Conservation (phyloP, 2,113 vertebrate genomes). For the Riparia riparia region DNA sequence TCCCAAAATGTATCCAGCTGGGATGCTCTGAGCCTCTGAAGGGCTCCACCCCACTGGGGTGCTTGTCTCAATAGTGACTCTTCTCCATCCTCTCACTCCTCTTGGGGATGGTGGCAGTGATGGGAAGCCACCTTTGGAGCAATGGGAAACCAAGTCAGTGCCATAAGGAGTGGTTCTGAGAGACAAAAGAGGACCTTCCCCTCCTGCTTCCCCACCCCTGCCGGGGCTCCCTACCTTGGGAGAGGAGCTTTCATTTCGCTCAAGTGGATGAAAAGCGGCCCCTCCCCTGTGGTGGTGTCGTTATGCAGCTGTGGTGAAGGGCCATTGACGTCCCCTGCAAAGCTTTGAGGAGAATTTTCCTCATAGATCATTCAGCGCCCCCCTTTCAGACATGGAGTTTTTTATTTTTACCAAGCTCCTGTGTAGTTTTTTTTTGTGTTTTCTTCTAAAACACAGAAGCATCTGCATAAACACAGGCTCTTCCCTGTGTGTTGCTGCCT, state of each 20-base stretch:
- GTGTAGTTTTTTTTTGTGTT: background rate
- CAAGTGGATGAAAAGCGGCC: background rate
- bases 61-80: fast-evolving
- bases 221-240: background rate
- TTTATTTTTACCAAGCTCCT: background rate
- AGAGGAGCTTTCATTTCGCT: background rate
- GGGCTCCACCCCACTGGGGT: background rate
- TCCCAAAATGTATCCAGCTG: background rate
- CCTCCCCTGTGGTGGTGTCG: background rate
- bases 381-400: fast-evolving
- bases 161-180: background rate
- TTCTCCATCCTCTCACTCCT: background rate
- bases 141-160: background rate
- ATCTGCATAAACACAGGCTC: background rate
- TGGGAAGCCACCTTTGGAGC: background rate
- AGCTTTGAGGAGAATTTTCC: background rate
- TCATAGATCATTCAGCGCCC: background rate
- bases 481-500: background rate
- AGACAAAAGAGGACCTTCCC: background rate
- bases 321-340: background rate
- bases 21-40: background rate
- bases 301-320: background rate
- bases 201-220: background rate
- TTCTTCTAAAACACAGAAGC: background rate
- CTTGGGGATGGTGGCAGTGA: background rate